These are phyloP conservation scores for Metopia argyrocephala DNA, from an alignment of 2,888 invertebrate species.

Conservation along the genomic window DNA sequence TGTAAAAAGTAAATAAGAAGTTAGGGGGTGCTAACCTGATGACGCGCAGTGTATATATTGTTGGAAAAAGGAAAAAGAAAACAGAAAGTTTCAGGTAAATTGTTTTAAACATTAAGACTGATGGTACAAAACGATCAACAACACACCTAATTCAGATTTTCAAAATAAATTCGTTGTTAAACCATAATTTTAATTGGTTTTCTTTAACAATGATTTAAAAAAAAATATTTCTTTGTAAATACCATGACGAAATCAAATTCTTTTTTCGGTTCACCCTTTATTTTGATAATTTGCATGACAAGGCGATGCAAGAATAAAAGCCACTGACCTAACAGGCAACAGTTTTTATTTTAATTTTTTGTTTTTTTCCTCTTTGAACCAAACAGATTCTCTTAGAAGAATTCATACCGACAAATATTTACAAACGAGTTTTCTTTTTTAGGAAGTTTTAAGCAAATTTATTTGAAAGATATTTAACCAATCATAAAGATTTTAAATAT, in stretches of 20 bases:
- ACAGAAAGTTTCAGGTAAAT: too few species aligned
- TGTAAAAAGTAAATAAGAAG: too few species aligned
- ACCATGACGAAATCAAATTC: too few species aligned
- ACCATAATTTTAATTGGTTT: too few species aligned
- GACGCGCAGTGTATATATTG: too few species aligned
- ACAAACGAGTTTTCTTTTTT: conserved; percentile 7
- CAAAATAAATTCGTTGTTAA: too few species aligned
- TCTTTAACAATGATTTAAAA: too few species aligned
- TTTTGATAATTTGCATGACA: conserved; percentile 34
- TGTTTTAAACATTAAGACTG: too few species aligned
- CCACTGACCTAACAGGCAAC: conserved; percentile 60
- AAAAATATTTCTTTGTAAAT: not conserved
- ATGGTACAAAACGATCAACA: too few species aligned
- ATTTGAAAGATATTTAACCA: conserved; percentile 34
- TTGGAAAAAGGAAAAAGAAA: too few species aligned
- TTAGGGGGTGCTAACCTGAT: too few species aligned
- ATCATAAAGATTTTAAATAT: conserved; percentile 29
- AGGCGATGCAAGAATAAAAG: conserved; percentile 52
- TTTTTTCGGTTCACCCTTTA: not conserved
- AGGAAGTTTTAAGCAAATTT: conserved; percentile 45
- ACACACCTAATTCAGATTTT: too few species aligned
- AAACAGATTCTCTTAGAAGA: conserved; percentile 6
- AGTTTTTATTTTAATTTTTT: conserved; percentile 29
- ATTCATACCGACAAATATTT: not conserved
- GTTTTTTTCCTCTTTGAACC: conserved; percentile 36